Base-by-base conservation (phyloP, 1,140 invertebrate genomes). In the Pectinophora gossypiella region DNA sequence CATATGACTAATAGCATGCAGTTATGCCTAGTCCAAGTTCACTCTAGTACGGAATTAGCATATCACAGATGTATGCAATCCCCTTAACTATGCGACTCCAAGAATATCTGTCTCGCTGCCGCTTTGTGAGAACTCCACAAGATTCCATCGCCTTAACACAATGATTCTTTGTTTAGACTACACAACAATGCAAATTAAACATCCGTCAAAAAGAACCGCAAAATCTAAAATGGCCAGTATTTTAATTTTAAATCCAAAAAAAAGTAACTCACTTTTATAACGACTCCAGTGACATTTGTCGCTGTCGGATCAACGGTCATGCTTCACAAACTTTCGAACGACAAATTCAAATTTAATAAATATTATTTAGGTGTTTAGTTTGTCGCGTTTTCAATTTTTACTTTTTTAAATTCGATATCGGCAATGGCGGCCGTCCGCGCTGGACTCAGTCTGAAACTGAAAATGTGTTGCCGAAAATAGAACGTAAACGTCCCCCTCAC, bases 391-490 rank as follows among this genome's bases (percentile, higher is more conserved):
- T 4, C 15, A 51, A 55, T 22, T 42, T 38, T 9, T 38, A 3
- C 13, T 9, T 38, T 15, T 38, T 44, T 9, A 48, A 54, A 59
- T 49, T 50, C 27, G 22, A 54, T 44, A 49, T 21, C 48, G 54
- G 9, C 48, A 38, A 63, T 69, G 66, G 67, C 75, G 72, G 60
- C 72, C 59, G 61, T 48, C 54, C 53, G 54, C 72, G 61, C 76
- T 72, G 67, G 51, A 56, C 59, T 64, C 61, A 19, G 65, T 64
- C 77, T 81, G 78, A 69, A 79, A 84, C 78, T 83, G 82, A 83
- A 81, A 83, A 67, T 77, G 70, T 68, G 62, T 59, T 51, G 64
- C 79, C 73, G 61, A 80, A 85, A 85, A 85, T 85, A 85, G 77
- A 77, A 77, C 67, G 64, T 65, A 59, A 54, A 56, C 46, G 45